Percentiles rank a stretch among this genome's conserved stretches.
Conservation (phyloP, 2,888 invertebrate genomes). For the Diaprepes abbreviatus region DNA sequence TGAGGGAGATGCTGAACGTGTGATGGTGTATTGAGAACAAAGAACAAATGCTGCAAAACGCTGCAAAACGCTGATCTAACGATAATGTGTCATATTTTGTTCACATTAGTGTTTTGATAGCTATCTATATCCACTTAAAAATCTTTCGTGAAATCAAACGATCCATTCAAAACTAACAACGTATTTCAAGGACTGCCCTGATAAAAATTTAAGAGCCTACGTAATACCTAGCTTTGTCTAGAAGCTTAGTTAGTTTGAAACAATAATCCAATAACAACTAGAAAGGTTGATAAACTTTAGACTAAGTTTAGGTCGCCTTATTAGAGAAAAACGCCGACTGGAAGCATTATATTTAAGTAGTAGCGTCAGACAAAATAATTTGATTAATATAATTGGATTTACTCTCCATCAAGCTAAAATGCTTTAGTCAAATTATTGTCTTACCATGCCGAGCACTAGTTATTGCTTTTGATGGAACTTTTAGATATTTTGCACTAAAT, state of each 20-base stretch:
- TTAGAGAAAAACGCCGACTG: slow-evolving; percentile 30
- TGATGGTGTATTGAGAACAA: too few species aligned
- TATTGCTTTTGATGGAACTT: slow-evolving; percentile 12
- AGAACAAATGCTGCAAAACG: too few species aligned
- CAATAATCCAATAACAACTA: slow-evolving; percentile 42
- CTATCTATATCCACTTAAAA: too few species aligned
- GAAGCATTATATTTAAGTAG: slow-evolving; percentile 37
- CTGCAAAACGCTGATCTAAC: too few species aligned
- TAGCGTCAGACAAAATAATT: slow-evolving; percentile 52
- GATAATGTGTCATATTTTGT: too few species aligned
- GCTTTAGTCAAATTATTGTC: slow-evolving; percentile 24
- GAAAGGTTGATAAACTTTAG: slow-evolving; percentile 46
- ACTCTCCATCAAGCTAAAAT: slow-evolving; percentile 48
- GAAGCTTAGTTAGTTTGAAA: slow-evolving; percentile 2
- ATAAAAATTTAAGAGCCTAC: too few species aligned
- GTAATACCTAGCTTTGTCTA: background rate
- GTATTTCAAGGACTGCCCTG: too few species aligned
- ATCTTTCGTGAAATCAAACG: too few species aligned
- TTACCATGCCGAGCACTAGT: background rate
- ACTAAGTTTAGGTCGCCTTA: slow-evolving; percentile 29
- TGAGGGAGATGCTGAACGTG: too few species aligned
- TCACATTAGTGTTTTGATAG: too few species aligned
- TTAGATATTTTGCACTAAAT: too few species aligned
- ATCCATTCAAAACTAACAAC: too few species aligned
- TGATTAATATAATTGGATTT: slow-evolving; percentile 55